A percentile compares a stretch with the other conserved stretches of the same genome.
phyloP scores from a whole-genome alignment of 92 coral and sea anemone species.

The Micromussa lordhowensis region DNA sequence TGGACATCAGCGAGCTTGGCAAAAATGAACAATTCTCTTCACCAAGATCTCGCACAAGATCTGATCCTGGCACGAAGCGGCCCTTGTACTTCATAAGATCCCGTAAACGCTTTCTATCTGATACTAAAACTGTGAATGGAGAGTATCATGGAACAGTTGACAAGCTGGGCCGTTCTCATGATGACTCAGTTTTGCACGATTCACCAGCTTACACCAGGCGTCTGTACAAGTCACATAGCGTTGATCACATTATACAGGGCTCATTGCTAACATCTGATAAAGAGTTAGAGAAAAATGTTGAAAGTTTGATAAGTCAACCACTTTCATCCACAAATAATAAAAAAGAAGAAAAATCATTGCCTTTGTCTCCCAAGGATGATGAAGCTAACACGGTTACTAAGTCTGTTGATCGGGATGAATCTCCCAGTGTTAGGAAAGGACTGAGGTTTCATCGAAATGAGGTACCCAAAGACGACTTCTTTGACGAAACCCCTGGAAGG shows the following conservation, averaged over 20 bases:
- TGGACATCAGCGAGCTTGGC: slow-evolving; percentile 17
- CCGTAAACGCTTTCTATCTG: slow-evolving; percentile 56
- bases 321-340: not conserved
- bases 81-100: slow-evolving; percentile 22
- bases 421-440: not conserved
- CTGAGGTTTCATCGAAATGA: slow-evolving; percentile 24
- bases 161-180: slow-evolving; percentile 51
- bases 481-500: slow-evolving; percentile 67
- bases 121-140: slow-evolving; percentile 45
- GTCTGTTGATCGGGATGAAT: not conserved
- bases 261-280: not conserved
- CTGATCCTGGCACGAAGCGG: slow-evolving; percentile 83
- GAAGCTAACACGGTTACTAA: slow-evolving; percentile 3
- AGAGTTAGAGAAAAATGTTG: not conserved
- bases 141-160: slow-evolving; percentile 17
- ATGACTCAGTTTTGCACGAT: slow-evolving; percentile 70
- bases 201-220: slow-evolving; percentile 35
- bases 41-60: slow-evolving; percentile 75
- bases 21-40: not conserved
- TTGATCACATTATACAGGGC: slow-evolving; percentile 36
- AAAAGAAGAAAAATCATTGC: slow-evolving; percentile 2
- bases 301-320: not conserved
- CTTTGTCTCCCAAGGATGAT: not conserved
- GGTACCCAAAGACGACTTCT: slow-evolving; percentile 43
- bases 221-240: slow-evolving; percentile 81